phyloP scores from a whole-genome alignment of 2,888 invertebrate species.

The Pyralis farinalis region DNA sequence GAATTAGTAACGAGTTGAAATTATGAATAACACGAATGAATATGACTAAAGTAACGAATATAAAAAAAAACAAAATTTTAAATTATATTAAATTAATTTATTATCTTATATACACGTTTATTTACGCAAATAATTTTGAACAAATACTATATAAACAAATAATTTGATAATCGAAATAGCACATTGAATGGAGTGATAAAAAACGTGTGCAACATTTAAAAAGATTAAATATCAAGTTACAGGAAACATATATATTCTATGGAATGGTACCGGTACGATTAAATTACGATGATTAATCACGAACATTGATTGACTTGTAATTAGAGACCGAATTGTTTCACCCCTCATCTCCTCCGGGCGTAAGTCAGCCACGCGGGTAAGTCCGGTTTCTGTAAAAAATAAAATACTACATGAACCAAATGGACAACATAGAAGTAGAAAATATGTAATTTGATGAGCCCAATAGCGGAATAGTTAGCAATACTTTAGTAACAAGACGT shows the following conservation, averaged over 20 bases:
- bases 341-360: slow-evolving; percentile 96
- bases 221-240: slow-evolving; percentile 2
- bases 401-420: too few relatives aligned
- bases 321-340: slow-evolving; percentile 80
- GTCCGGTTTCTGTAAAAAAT: slow-evolving; percentile 67
- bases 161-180: not conserved
- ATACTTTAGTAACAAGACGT: too few relatives aligned
- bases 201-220: not conserved
- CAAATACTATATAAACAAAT: not conserved
- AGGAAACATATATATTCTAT: slow-evolving; percentile 9
- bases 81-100: not conserved
- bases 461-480: too few relatives aligned
- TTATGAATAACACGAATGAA: not conserved
- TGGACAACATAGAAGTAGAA: too few relatives aligned
- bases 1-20: not conserved
- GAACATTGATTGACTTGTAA: slow-evolving; percentile 45
- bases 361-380: slow-evolving; percentile 86
- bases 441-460: too few relatives aligned
- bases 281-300: slow-evolving; percentile 41
- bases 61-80: too few relatives aligned
- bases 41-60: not conserved
- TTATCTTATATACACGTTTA: not conserved
- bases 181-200: not conserved
- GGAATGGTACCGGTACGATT: slow-evolving; percentile 35
- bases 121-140: not conserved